Base-by-base conservation (phyloP, 2,888 invertebrate genomes). In the Drosophila eohydei region DNA sequence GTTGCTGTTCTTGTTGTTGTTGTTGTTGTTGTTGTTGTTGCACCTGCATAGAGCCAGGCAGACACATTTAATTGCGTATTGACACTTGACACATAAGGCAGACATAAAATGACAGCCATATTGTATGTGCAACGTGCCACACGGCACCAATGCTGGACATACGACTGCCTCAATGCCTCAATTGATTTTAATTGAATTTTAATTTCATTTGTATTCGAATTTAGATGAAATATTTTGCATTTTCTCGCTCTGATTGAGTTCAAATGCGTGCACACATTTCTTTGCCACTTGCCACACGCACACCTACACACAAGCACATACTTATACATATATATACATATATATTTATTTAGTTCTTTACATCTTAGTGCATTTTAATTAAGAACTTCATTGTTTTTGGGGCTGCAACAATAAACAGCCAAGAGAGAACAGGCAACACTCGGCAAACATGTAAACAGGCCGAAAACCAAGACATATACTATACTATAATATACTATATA, bases 171-270 rank as follows among this genome's bases (percentile, higher is more conserved):
- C 48, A 34, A 76, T 70, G 73, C 67, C 60, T 75, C 68, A 73
- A 81, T 82, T 79, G 72, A 76, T 72, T 83, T 81, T 81, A 83
- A 88, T 81, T 88, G 74, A 68, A 81, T 84, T 87, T 78, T 54
- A 64, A 76, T 71, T 65, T 74, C 43, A 59, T 64, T 77, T 71
- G 38, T 41, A 70, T 55, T 56, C 30, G 63, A 55, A 71, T 71
- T 76, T 65, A 6, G 54, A 26, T 28, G 14, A 73, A 62, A 77
- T 77, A 65, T 54, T 61, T 75, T 55, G 30, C 28, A 32, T 26
- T 65, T 63, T 41, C 55, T 43, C 40, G 32, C 48, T 63, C 59
- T 57, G 40, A 61, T 66, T 66, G 43, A 32, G 52, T 30, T 56
- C n/a, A 32, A 16, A 50, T n/a, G 36, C 30, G 46, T 46, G 30